Conservation (phyloP, 2,113 vertebrate species). For the Ictalurus punctatus region DNA sequence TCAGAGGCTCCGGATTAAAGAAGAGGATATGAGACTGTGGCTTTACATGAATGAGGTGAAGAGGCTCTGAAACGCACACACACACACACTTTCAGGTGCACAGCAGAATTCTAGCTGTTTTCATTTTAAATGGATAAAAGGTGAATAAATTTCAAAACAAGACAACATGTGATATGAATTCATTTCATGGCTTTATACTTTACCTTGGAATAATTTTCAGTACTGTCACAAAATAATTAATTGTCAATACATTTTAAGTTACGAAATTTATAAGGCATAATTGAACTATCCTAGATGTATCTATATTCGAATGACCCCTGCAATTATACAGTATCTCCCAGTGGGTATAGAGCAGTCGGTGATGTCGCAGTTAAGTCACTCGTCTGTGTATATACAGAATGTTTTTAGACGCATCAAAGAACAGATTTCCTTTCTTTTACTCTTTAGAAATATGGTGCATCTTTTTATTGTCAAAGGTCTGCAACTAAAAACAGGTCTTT, state of each 20-base stretch:
- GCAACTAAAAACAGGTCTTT: neutral
- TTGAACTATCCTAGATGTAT: neutral
- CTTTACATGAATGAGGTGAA: slow-evolving; percentile 86
- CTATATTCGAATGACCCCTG: neutral
- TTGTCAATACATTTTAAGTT: neutral
- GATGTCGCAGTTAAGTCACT: neutral
- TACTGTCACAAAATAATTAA: neutral
- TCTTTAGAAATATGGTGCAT: neutral
- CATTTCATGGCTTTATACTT: neutral
- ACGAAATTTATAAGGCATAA: neutral
- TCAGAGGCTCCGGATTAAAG: slow-evolving; percentile 83
- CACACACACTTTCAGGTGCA: neutral
- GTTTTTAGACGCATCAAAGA: too few relatives aligned
- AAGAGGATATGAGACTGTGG: slow-evolving; percentile 88
- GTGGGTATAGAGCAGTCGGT: neutral
- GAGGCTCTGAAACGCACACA: neutral
- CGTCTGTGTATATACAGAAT: too few relatives aligned
- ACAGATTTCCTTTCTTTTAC: too few relatives aligned
- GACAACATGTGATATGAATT: neutral
- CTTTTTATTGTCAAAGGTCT: neutral
- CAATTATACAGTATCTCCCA: neutral
- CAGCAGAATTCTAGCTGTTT: neutral
- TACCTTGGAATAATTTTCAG: neutral
- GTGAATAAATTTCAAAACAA: neutral
- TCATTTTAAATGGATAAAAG: neutral